Conservation (phyloP, 2,888 invertebrate genomes). For the Philereme transversata region DNA sequence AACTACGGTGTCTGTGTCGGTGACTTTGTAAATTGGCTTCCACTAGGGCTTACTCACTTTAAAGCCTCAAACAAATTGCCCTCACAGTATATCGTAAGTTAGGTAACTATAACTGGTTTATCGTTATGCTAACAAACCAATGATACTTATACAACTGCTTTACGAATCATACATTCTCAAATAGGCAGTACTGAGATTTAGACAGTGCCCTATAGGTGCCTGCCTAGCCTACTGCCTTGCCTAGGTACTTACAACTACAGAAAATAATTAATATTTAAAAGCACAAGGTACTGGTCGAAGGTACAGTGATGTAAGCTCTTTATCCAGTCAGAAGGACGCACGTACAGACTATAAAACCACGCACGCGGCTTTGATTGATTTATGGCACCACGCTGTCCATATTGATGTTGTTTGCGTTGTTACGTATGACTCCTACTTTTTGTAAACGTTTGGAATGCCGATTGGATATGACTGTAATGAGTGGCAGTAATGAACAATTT, state of each 20-base stretch:
- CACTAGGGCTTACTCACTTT: too few species aligned
- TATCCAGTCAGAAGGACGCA: slow-evolving; percentile 52
- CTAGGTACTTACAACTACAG: background rate
- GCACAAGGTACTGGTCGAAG: background rate
- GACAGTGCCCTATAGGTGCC: too few species aligned
- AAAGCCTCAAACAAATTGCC: too few species aligned
- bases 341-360: slow-evolving; percentile 64
- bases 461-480: background rate
- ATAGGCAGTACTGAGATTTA: too few species aligned
- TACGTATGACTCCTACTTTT: slow-evolving; percentile 31
- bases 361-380: slow-evolving; percentile 66
- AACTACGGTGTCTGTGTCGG: too few species aligned
- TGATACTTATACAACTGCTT: too few species aligned
- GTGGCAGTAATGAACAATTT: background rate
- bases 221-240: too few species aligned
- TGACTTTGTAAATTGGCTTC: too few species aligned
- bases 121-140: too few species aligned
- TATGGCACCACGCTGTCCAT: slow-evolving; percentile 67
- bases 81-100: too few species aligned
- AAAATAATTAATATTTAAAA: slow-evolving; percentile 2
- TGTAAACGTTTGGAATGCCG: slow-evolving; percentile 26
- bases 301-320: slow-evolving; percentile 30
- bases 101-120: too few species aligned
- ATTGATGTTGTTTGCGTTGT: slow-evolving; percentile 62
- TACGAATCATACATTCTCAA: too few species aligned